These are phyloP conservation scores for Drosophila histrio DNA, from an alignment of 2,888 invertebrate species.

Conservation along the genomic window DNA sequence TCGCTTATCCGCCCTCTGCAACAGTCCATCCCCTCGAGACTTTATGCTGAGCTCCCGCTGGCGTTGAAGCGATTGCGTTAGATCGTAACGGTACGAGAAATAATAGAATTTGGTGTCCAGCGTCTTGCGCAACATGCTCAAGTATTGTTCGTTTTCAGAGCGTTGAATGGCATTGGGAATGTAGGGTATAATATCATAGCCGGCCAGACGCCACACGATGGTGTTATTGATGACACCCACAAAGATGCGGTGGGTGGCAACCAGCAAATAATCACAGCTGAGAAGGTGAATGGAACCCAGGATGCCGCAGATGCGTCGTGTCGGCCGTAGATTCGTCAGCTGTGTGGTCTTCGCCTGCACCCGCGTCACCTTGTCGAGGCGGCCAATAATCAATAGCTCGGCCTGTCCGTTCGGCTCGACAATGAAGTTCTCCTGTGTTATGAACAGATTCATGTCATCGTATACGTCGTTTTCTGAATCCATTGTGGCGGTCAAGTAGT, in stretches of 20 bases:
- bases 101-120: constrained; percentile 94
- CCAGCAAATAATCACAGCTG: constrained; percentile 94
- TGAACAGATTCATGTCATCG: constrained; percentile 92
- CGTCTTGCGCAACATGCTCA: constrained; percentile 92
- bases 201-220: constrained; percentile 91
- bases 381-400: constrained; percentile 93
- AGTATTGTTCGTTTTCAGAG: constrained; percentile 92
- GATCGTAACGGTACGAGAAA: constrained; percentile 96
- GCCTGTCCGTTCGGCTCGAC: constrained; percentile 91
- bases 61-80: constrained; percentile 96
- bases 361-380: constrained; percentile 89
- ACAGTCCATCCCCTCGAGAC: constrained; percentile 87
- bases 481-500: constrained; percentile 34
- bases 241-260: constrained; percentile 92
- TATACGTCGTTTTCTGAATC: constrained; percentile 84
- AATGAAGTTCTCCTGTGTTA: constrained; percentile 95
- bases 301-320: constrained; percentile 92
- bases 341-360: constrained; percentile 88
- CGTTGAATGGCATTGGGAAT: constrained; percentile 91
- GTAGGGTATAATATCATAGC: constrained; percentile 94
- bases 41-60: constrained; percentile 89
- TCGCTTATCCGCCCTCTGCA: constrained; percentile 92
- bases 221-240: constrained; percentile 93
- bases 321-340: constrained; percentile 87
- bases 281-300: constrained; percentile 93